Base-by-base conservation (phyloP, 2,797 vertebrate species). In the Champsocephalus esox region DNA sequence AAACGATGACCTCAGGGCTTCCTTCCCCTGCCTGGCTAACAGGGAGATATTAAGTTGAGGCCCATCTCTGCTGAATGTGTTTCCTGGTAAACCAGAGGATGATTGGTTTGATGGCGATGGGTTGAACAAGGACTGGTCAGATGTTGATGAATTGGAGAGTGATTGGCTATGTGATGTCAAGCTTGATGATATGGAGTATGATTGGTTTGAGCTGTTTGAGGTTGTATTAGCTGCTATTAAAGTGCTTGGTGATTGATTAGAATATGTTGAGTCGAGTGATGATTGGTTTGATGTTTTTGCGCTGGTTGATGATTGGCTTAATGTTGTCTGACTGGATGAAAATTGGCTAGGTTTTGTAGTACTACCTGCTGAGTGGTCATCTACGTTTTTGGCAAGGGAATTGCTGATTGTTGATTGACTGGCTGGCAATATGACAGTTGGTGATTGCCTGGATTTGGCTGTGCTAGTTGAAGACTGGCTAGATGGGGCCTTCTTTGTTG, bases 11-110 rank as follows among this genome's bases (percentile, higher is more conserved):
- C 79, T 91, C 73, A 89, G 74, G n/a, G 79, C 87, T 84, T 94
- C 93, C 81, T 90, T 93, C 32, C 66, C 80, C 73, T 88, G 86
- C 49, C 81, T 79, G 68, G 70, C 85, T 54, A 87, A 81, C 51
- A 69, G 61, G 3, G 88, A 90, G 48, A 60, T 45, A 16, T 90
- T 88, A 2, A 74, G 55, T 13, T 54, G 66, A 61, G 1, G 79
- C 21, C 78, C 68, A 0, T 88, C 79, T 65, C 51, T 50, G 0
- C 34, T 66, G 46, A 32, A 17, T 34, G 48, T 24, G 46, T 65
- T 75, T 63, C 17, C 63, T 45, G 46, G 14, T 17, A 46, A 54
- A 59, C 60, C 67, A n/a, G 55, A 7, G 49, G 69, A 17, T 2
- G 61, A 64, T 11, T 77, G 77, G 43, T 73, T 61, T 28, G 75